A percentile compares a stretch with the other conserved stretches of the same genome.
phyloP scores from a whole-genome alignment of 2,888 invertebrate genomes.

The Toxonevra muliebris region DNA sequence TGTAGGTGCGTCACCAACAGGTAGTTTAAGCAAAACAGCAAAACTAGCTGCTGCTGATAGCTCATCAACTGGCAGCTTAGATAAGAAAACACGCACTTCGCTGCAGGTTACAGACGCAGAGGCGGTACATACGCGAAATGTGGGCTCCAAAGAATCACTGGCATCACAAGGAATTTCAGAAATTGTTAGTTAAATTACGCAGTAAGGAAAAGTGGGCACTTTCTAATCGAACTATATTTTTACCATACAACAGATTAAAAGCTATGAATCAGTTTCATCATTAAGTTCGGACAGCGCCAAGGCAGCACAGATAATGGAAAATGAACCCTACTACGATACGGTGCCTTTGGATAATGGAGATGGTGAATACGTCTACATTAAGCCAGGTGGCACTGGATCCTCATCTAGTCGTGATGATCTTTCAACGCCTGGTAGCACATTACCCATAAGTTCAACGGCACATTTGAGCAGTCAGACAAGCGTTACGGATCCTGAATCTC shows the following conservation, averaged over 20 bases:
- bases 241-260: slow-evolving; percentile 67
- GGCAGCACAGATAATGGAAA: slow-evolving; percentile 66
- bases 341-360: slow-evolving; percentile 74
- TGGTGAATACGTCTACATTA: slow-evolving; percentile 80
- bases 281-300: slow-evolving; percentile 70
- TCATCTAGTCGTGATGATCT: slow-evolving; percentile 76
- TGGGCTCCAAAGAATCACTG: slow-evolving; percentile 65
- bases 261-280: slow-evolving; percentile 74
- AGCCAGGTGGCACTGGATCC: slow-evolving; percentile 72
- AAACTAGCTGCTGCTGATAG: slow-evolving; percentile 55
- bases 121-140: slow-evolving; percentile 49
- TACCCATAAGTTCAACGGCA: slow-evolving; percentile 64
- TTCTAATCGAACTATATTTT: neutral
- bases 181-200: slow-evolving; percentile 48
- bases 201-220: neutral
- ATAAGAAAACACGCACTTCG: slow-evolving; percentile 57
- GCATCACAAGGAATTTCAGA: slow-evolving; percentile 65
- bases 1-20: slow-evolving; percentile 62
- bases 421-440: slow-evolving; percentile 70
- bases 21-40: slow-evolving; percentile 56
- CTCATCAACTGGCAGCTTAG: slow-evolving; percentile 59
- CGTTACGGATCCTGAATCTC: slow-evolving; percentile 77
- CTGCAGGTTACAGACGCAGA: slow-evolving; percentile 54
- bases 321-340: slow-evolving; percentile 78
- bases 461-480: slow-evolving; percentile 65